Evolutionary conservation across 2,797 vertebrate genomes (phyloP).

Genomic region (Nannoperca obscura): DNA sequence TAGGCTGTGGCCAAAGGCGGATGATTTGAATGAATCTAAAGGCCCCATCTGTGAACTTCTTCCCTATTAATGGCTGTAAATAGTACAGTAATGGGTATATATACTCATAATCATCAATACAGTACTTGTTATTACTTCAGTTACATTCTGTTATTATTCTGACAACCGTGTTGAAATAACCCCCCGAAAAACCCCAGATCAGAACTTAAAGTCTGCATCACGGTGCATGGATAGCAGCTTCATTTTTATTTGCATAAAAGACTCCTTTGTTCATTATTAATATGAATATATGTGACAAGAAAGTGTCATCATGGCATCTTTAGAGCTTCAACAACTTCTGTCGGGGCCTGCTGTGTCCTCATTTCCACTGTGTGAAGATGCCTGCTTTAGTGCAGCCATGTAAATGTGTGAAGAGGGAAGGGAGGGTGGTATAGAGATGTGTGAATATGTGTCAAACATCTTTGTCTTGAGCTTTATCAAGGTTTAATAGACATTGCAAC

Average conservation of each 20-base stretch:
- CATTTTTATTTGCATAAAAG: constrained; percentile 6
- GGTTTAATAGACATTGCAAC: constrained; percentile 45
- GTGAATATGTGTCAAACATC: constrained; percentile 43
- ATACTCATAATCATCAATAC: background rate
- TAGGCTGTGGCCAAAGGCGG: constrained; percentile 43
- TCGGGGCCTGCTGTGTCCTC: constrained; percentile 38
- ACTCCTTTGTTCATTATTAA: constrained; percentile 33
- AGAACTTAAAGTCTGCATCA: background rate
- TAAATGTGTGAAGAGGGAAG: constrained; percentile 41
- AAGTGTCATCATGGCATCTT: constrained; percentile 23
- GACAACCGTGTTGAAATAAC: constrained; percentile 14
- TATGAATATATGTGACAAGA: constrained; percentile 34
- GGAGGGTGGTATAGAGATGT: background rate
- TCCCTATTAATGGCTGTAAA: constrained; percentile 35
- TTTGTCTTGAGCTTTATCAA: constrained; percentile 45
- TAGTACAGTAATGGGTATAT: background rate
- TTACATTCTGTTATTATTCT: background rate
- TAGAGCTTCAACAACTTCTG: constrained; percentile 25
- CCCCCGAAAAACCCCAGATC: background rate
- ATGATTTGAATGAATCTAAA: constrained; percentile 44
- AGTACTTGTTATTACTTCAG: constrained; percentile 6
- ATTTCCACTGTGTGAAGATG: constrained; percentile 32
- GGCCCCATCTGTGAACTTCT: constrained; percentile 31
- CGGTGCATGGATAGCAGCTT: background rate
- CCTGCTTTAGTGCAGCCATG: constrained; percentile 17